Evolutionary conservation across 2,888 invertebrate species (phyloP), one percentile per base, ranked within the genome.

Genomic region (Agriotes lineatus): DNA sequence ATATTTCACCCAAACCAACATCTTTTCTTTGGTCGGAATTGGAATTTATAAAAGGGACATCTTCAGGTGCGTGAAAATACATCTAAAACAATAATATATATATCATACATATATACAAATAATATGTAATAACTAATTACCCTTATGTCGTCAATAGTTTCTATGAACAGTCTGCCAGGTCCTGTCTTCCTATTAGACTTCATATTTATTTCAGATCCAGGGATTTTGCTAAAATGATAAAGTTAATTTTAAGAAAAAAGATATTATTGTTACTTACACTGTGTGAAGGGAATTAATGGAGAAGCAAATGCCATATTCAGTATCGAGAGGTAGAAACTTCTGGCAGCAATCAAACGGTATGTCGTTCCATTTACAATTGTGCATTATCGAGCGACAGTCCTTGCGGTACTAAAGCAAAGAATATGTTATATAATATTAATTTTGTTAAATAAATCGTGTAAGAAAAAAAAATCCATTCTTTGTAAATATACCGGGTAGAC

Each of bases 261-360:
- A n/a, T 44, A 10, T 4, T 5, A 48, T 33, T 12, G 22, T 52
- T 30, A 33, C 76, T 75, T 81, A 85, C 86, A 83, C 84, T 45
- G 91, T 89, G 79, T 92, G 91, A 69, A 89, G 77, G 0, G 89
- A 89, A 78, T 90, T 90, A 48, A 89, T 86, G 0, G 91, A 87
- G 81, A 85, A 91, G 79, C 93, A 94, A 56, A 84, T 78, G 1
- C 93, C 93, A 74, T 90, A 89, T 80, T 93, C 93, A 0, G 93
- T 93, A 73, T 87, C 86, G 16, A 92, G 78, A 0, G 90, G 89
- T 68, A 87, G 83, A 77, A 94, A 93, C 76, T 89, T 84, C 25
- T 90, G 86, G 78, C 93, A 93, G 76, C 94, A 94, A 74, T 91
- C 86, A 75, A 93, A 89, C 6, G 83, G 77, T 61, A 84, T 76